phyloP scores from a whole-genome alignment of 2,888 invertebrate genomes.

The Morpho deidamia region DNA sequence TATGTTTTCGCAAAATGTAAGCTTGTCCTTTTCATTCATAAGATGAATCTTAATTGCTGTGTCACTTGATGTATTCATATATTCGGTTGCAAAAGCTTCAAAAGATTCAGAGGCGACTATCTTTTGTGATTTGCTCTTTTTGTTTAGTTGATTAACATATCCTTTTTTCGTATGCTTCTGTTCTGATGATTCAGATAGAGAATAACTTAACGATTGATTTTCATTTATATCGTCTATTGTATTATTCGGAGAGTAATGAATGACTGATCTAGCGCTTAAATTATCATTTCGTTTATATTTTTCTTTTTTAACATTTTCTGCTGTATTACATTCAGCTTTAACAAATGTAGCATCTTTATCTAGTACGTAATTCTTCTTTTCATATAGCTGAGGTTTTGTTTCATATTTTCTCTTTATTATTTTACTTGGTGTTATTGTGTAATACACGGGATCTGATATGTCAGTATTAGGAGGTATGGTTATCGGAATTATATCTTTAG shows the following conservation, averaged over 20 bases:
- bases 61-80: conserved; percentile 37
- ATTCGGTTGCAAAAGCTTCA: conserved; percentile 55
- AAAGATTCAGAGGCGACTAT: conserved; percentile 52
- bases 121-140: conserved; percentile 34
- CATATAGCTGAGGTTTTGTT: no score
- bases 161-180: conserved; percentile 40
- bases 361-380: conserved; percentile 10
- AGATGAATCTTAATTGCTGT: conserved; percentile 60
- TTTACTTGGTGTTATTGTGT: conserved; percentile 51
- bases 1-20: conserved; percentile 50
- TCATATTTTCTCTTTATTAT: conserved; percentile 37
- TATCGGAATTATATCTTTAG: conserved; percentile 54
- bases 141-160: conserved; percentile 24
- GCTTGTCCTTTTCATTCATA: conserved; percentile 60
- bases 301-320: conserved; percentile 38
- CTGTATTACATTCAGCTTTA: conserved; percentile 35
- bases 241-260: conserved; percentile 45
- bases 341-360: conserved; percentile 30
- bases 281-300: conserved; percentile 34
- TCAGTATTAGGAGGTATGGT: conserved; percentile 49
- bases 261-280: conserved; percentile 37
- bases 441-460: conserved; percentile 40
- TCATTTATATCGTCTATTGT: conserved; percentile 58
- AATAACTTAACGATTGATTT: conserved; percentile 52
- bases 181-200: conserved; percentile 54